phyloP scores from a whole-genome alignment of 2,113 vertebrate species.

The Emydocephalus ijimae region DNA sequence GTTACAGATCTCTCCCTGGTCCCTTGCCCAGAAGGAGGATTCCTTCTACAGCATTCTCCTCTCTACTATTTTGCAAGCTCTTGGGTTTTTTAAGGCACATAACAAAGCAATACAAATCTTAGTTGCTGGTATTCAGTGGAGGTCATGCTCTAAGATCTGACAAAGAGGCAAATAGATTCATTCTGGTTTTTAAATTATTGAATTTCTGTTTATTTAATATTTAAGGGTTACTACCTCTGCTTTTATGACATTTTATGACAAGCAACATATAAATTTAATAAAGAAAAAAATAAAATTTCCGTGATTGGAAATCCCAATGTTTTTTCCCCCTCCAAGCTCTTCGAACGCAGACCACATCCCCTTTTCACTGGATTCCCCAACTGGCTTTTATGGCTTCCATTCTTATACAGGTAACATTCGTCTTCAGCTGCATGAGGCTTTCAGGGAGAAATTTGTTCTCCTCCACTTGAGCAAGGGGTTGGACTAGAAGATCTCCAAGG shows the following conservation, averaged over 20 bases:
- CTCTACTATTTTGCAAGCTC: background rate
- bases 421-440: background rate
- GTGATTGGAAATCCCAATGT: background rate
- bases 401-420: background rate
- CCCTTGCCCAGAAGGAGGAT: background rate
- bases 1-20: background rate
- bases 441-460: background rate
- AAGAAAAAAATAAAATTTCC: background rate
- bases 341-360: accelerated
- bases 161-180: background rate
- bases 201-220: background rate
- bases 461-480: background rate
- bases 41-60: background rate
- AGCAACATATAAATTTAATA: background rate
- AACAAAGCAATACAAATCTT: background rate
- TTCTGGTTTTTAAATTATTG: background rate
- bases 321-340: background rate
- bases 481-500: background rate
- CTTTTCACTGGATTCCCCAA: background rate
- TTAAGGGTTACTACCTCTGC: background rate
- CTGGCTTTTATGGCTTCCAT: background rate
- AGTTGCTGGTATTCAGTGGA: background rate
- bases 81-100: background rate
- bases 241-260: background rate
- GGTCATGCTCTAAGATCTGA: background rate